A percentile compares a stretch with the other conserved stretches of the same genome.
Conservation (phyloP, 2,888 invertebrate species). For the Calliopum simillimum region DNA sequence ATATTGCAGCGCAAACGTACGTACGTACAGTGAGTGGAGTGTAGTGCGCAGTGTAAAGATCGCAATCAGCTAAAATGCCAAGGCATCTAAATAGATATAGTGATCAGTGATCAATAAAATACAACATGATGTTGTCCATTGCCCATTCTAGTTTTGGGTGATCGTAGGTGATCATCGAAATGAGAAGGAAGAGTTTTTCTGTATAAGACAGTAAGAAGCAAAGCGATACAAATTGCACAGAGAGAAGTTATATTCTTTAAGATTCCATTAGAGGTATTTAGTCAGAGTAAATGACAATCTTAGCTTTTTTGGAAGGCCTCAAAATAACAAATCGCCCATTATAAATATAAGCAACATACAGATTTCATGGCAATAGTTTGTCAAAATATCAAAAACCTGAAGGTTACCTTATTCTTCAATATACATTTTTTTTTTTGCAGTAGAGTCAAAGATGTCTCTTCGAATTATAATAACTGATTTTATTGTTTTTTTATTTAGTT, state of each 20-base stretch:
- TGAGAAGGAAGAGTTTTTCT: conserved; percentile 7
- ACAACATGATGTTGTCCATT: not conserved
- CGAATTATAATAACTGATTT: too few species aligned
- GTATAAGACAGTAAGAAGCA: not conserved
- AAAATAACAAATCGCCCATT: too few species aligned
- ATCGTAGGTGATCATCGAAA: conserved; percentile 25
- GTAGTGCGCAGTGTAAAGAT: conserved; percentile 21
- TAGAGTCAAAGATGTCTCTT: too few species aligned
- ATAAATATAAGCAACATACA: too few species aligned
- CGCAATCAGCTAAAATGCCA: conserved; percentile 20
- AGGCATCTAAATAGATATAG: conserved; percentile 30
- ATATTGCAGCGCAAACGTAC: conserved; percentile 35
- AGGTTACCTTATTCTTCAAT: too few species aligned
- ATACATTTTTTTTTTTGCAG: too few species aligned
- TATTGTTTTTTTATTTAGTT: too few species aligned
- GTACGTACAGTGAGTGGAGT: not conserved
- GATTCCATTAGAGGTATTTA: too few species aligned
- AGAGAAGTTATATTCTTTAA: not conserved
- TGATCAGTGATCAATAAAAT: conserved; percentile 37
- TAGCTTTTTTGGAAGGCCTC: too few species aligned
- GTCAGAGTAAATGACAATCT: too few species aligned
- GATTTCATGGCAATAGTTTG: too few species aligned
- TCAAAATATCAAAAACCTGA: too few species aligned
- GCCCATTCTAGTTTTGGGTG: not conserved
- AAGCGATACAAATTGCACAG: not conserved